A percentile compares a stretch with the other conserved stretches of the same genome.
phyloP scores from a whole-genome alignment of 2,888 invertebrate genomes.

The Hydropsyche betteni region DNA sequence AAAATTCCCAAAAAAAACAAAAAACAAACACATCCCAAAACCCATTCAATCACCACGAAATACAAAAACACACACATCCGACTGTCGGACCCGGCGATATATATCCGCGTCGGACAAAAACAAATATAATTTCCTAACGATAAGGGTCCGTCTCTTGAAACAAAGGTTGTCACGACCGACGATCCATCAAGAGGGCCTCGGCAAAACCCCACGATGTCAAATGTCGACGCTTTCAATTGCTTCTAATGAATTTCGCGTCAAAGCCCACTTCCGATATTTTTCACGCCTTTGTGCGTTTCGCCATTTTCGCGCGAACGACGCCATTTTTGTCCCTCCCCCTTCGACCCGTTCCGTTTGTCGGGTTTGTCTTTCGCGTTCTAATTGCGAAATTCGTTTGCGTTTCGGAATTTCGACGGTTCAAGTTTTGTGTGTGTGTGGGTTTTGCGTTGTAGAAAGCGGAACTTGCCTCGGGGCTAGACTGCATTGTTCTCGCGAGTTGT shows the following conservation, averaged over 20 bases:
- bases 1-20: too few relatives aligned
- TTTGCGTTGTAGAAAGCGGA: not conserved
- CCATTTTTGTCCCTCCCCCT: not conserved
- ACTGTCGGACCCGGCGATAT: too few relatives aligned
- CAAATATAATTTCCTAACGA: not conserved
- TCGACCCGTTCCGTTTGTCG: not conserved
- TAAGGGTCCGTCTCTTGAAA: conserved; percentile 35
- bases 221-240: conserved; percentile 51
- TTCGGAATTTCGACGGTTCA: too few relatives aligned
- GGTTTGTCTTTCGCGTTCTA: not conserved
- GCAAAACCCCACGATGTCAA: conserved; percentile 47
- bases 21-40: too few relatives aligned
- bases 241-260: conserved; percentile 52
- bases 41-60: too few relatives aligned
- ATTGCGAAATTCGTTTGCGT: conserved; percentile 9
- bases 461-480: not conserved
- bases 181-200: conserved; percentile 46
- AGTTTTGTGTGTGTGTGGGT: too few relatives aligned
- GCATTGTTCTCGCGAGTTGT: not conserved
- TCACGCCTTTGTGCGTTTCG: too few relatives aligned
- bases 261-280: conserved; percentile 39
- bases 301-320: too few relatives aligned
- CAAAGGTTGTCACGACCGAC: conserved; percentile 38
- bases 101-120: too few relatives aligned
- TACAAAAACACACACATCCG: too few relatives aligned